Percentiles rank a stretch among this genome's conserved stretches.
phyloP scores from a whole-genome alignment of 2,113 vertebrate species.

The Anseranas semipalmata region DNA sequence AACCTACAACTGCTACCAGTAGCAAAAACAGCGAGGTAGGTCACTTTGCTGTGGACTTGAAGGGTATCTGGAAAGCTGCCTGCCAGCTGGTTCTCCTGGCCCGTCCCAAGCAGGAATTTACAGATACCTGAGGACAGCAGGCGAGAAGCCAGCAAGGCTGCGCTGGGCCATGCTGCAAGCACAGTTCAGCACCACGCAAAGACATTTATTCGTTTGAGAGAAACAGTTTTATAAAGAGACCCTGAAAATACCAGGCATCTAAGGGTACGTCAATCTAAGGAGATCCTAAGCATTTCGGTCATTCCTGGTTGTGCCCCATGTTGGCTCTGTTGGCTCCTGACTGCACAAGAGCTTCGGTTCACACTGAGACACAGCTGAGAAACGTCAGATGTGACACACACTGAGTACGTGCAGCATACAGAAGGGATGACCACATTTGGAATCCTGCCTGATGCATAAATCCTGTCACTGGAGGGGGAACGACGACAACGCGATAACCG shows the following conservation, averaged over 20 bases:
- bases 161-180: neutral
- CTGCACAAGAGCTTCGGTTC: neutral
- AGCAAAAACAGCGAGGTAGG: neutral
- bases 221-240: neutral
- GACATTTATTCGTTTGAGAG: rapidly evolving
- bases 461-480: neutral
- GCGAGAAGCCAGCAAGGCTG: neutral
- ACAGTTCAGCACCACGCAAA: neutral
- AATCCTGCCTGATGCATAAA: neutral
- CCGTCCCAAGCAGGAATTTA: neutral
- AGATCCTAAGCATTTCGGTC: neutral
- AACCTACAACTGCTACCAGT: neutral
- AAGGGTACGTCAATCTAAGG: neutral
- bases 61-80: neutral
- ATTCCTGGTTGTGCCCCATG: neutral
- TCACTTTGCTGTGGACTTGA: neutral
- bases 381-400: neutral
- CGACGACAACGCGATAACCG: rapidly evolving
- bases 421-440: neutral
- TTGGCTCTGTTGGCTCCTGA: neutral
- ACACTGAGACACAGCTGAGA: rapidly evolving
- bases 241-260: neutral
- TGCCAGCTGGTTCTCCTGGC: neutral
- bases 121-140: neutral
- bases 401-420: rapidly evolving